Conservation (phyloP, 2,113 vertebrate genomes). For the Cinclus cinclus region DNA sequence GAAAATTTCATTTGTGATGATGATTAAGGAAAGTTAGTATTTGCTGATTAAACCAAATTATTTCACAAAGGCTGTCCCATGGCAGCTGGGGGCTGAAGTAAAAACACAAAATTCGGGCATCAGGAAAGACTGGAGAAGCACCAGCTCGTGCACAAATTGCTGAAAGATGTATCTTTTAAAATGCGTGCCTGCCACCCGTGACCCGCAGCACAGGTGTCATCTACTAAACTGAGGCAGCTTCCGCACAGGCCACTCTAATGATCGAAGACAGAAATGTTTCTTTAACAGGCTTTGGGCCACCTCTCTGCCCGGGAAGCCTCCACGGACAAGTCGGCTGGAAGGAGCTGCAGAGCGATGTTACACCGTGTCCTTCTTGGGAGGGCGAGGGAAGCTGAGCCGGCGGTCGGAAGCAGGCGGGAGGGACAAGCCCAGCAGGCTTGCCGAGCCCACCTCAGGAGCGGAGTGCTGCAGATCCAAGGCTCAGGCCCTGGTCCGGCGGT, state of each 20-base stretch:
- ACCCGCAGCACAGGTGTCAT: neutral
- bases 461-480: neutral
- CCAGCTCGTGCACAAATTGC: accelerated
- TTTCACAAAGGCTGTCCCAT: neutral
- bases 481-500: accelerated
- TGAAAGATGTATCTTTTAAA: neutral
- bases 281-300: neutral
- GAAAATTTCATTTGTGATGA: neutral
- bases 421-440: neutral
- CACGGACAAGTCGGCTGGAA: accelerated
- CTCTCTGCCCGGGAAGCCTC: neutral
- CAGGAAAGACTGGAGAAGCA: neutral
- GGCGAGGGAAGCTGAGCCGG: neutral
- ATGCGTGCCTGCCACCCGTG: neutral
- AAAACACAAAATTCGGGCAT: neutral
- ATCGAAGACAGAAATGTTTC: neutral
- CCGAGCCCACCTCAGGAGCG: neutral
- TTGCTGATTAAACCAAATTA: neutral
- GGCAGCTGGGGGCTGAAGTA: neutral
- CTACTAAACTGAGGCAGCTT: neutral
- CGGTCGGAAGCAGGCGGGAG: neutral
- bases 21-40: neutral
- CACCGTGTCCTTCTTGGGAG: too few species aligned
- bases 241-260: neutral
- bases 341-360: neutral